A percentile compares a stretch with the other conserved stretches of the same genome.
Conservation (phyloP, 1,140 invertebrate species). For the Periplaneta americana region DNA sequence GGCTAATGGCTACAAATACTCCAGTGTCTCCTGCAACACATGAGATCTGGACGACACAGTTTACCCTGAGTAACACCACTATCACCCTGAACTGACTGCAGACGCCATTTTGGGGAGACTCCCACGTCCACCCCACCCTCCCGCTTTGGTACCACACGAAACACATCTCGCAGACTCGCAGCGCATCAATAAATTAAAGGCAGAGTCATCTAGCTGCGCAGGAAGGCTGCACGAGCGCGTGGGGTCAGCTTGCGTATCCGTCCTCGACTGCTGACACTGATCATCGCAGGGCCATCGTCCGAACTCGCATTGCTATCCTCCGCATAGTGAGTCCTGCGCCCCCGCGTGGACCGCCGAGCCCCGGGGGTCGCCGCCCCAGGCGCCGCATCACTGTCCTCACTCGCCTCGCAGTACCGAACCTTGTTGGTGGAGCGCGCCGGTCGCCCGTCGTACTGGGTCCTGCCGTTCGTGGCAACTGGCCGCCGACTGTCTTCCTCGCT, state of each 20-base stretch:
- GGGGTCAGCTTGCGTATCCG: conserved; percentile 75
- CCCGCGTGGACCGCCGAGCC: conserved; percentile 29
- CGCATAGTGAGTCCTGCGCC: conserved; percentile 28
- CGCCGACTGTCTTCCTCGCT: conserved; percentile 30
- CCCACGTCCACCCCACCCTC: neutral
- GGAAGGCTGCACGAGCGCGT: conserved; percentile 60
- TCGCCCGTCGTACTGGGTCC: conserved; percentile 22
- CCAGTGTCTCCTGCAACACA: neutral
- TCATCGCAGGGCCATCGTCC: conserved; percentile 34
- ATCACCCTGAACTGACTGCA: neutral
- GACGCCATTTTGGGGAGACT: neutral
- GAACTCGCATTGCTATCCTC: conserved; percentile 37
- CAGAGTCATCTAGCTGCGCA: neutral
- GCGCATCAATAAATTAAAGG: too few relatives aligned
- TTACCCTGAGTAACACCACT: neutral
- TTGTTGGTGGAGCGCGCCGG: conserved; percentile 16
- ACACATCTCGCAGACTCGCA: neutral
- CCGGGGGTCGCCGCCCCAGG: conserved; percentile 21
- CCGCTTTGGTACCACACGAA: neutral
- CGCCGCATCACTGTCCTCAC: conserved; percentile 37
- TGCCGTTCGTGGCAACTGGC: too few relatives aligned
- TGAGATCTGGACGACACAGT: neutral
- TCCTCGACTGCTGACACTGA: conserved; percentile 75
- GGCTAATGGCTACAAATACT: neutral
- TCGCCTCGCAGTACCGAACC: conserved; percentile 25